phyloP scores from a whole-genome alignment of 2,113 vertebrate genomes.

The Zapus hudsonius region DNA sequence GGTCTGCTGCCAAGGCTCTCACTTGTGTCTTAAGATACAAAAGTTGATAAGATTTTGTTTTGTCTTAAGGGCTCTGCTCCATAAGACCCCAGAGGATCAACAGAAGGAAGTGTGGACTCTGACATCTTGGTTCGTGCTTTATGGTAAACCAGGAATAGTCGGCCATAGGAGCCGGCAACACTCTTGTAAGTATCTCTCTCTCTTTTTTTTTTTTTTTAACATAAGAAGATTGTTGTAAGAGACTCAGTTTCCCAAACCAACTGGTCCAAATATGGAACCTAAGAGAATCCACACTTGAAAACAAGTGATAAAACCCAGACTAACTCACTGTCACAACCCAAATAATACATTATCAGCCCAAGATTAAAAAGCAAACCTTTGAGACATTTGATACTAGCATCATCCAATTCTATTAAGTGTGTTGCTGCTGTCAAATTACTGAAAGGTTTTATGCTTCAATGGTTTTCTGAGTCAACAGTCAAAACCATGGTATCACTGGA shows the following conservation, averaged over 20 bases:
- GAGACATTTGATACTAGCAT: neutral
- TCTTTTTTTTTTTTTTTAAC: neutral
- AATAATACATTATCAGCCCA: neutral
- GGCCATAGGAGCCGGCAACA: too few species aligned
- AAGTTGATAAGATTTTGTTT: neutral
- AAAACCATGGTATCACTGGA: neutral
- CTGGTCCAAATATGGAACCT: neutral
- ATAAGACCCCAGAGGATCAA: neutral
- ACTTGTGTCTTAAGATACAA: neutral
- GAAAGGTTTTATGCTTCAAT: slow-evolving; percentile 2
- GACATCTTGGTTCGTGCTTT: neutral
- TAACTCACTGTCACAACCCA: neutral
- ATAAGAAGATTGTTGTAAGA: neutral
- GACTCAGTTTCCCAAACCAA: neutral
- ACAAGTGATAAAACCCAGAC: neutral
- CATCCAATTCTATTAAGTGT: neutral
- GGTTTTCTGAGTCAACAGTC: neutral
- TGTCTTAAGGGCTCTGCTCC: slow-evolving; percentile 6
- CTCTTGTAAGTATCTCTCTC: too few species aligned
- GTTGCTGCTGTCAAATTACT: neutral
- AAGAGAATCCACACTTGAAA: neutral
- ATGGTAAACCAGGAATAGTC: neutral
- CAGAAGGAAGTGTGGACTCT: neutral
- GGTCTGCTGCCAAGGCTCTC: neutral
- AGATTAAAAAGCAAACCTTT: neutral